Percentiles rank a stretch among this genome's conserved stretches.
Evolutionary conservation across 2,888 invertebrate genomes (phyloP).

Genomic region (Lasioglossum oenotherae): DNA sequence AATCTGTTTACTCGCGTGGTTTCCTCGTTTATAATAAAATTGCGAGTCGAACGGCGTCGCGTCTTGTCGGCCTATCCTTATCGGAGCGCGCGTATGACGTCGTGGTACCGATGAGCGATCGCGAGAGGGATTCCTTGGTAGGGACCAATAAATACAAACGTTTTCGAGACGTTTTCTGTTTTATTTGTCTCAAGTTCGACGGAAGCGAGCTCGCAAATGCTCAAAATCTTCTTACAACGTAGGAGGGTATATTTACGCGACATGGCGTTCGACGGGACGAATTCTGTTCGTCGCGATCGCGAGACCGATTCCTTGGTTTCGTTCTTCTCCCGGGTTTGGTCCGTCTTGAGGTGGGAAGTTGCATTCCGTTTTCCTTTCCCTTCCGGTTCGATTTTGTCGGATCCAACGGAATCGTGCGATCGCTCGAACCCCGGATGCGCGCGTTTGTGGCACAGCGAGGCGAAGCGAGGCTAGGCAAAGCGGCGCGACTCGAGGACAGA

Average conservation of each 20-base stretch:
- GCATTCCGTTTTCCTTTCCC: background rate
- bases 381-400: background rate
- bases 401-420: background rate
- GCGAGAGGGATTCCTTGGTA: background rate
- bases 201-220: conserved; percentile 30
- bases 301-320: background rate
- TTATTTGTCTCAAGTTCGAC: conserved; percentile 67
- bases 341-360: background rate
- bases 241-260: conserved; percentile 74
- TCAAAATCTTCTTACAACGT: conserved; percentile 64
- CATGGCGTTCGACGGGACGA: background rate
- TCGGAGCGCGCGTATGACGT: too few relatives aligned
- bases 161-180: conserved; percentile 33
- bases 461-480: background rate
- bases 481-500: background rate
- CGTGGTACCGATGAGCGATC: too few relatives aligned
- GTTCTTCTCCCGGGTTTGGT: background rate
- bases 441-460: background rate
- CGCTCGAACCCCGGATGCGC: background rate
- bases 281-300: background rate
- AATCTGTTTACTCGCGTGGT: background rate
- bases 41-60: background rate
- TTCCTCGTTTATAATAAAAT: background rate
- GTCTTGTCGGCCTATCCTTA: background rate
- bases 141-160: background rate